Percentiles rank a stretch among this genome's conserved stretches.
Evolutionary conservation across 30 jellyfish, hydroid and myxozoan genomes (phyloP).

Genomic region (Cassiopea xamachana): DNA sequence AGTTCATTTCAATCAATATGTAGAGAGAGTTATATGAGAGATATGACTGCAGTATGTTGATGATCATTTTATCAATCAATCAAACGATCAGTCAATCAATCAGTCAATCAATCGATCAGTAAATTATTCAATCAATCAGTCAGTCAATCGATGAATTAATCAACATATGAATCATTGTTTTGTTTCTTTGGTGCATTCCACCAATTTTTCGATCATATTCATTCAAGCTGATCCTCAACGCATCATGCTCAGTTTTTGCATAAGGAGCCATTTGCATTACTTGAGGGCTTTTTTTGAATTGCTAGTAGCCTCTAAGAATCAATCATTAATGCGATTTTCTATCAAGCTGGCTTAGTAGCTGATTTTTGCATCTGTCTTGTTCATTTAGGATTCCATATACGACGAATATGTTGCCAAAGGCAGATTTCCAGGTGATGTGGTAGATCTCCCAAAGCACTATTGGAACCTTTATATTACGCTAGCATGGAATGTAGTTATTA

Average conservation of each 20-base stretch:
- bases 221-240: too few species aligned
- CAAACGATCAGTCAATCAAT: neutral
- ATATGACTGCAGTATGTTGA: neutral
- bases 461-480: constrained; percentile 53
- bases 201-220: too few species aligned
- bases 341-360: too few species aligned
- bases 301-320: too few species aligned
- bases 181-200: too few species aligned
- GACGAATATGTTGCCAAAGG: constrained; percentile 64
- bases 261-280: too few species aligned
- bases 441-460: constrained; percentile 43
- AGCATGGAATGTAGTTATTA: constrained; percentile 28
- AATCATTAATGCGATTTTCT: too few species aligned
- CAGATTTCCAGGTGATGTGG: constrained; percentile 64
- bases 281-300: too few species aligned
- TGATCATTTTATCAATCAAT: neutral
- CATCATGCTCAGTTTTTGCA: too few species aligned
- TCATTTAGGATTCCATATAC: constrained; percentile 61
- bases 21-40: neutral
- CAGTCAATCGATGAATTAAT: too few species aligned
- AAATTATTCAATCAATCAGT: too few species aligned
- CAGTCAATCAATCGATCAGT: too few species aligned
- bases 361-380: neutral
- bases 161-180: neutral
- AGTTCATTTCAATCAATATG: neutral